Evolutionary conservation across 1,140 invertebrate species (phyloP), one percentile per base, ranked within the genome.

Genomic region (Neodiprion lecontei): DNA sequence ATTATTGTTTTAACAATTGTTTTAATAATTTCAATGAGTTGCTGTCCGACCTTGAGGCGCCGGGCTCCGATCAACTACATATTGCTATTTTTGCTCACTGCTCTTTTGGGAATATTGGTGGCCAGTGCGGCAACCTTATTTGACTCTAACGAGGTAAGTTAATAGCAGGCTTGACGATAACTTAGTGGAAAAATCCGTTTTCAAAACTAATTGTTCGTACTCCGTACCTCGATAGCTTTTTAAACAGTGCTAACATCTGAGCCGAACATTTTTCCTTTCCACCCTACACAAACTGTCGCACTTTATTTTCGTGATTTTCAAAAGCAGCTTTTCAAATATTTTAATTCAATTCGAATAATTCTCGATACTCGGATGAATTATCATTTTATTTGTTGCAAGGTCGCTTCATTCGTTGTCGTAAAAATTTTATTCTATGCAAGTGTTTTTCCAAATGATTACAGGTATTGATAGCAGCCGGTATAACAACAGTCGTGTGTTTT

Each of bases 31-130:
- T 90, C 91, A 14, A 92, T 99, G 91, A 93, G 95, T 8, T 99
- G 97, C 84, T 99, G 96, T 88, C 91, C 92, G 53, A 91, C 91
- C 81, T 92, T 98, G 0, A 90, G 97, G 67, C 92, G 97, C 47
- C 93, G 92, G 81, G 91, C 94, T 65, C 98, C 97, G 0, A 93
- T 92, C 83, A 99, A 99, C 85, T 95, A 96, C 82, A 94, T 99
- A 67, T 94, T 98, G 82, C 89, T 99, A 2, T 91, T 90, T 9
- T 78, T 98, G 0, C 99, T 99, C 84, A 97, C 96, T 17, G 0
- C 17, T 0, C 17, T 0, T n/a, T 92, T 0, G 94, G 94, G 92
- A 48, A 95, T 97, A 80, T 81, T 97, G 28, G 86, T 97, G 48
- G 95, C 93, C 1, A 89, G 91, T 67, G 87, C 91, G 4, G 88